Percentiles rank a stretch among this genome's conserved stretches.
Conservation (phyloP, 2,113 vertebrate species). For the Cephalopholis sonnerati region DNA sequence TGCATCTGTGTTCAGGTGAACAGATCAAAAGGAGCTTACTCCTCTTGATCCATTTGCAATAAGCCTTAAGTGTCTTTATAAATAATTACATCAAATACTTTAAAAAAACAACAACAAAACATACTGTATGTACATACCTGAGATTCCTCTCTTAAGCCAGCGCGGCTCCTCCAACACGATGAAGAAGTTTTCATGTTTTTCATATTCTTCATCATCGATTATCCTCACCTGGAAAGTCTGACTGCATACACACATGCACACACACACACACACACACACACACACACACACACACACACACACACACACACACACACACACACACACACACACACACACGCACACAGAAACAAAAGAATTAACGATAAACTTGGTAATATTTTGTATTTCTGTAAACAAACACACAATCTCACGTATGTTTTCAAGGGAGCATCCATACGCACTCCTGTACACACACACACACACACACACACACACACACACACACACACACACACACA, state of each 20-base stretch:
- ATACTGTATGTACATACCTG: conserved; percentile 80
- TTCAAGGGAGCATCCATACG: conserved; percentile 11
- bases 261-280: conserved; percentile 42
- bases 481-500: conserved; percentile 25
- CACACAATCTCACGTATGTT: background rate
- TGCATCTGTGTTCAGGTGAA: background rate
- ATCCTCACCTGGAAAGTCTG: conserved; percentile 91
- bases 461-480: conserved; percentile 32
- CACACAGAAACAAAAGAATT: background rate
- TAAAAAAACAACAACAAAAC: too few species aligned
- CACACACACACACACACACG: conserved; percentile 29
- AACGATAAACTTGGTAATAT: background rate
- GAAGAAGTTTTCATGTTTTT: conserved; percentile 94
- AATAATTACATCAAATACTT: background rate
- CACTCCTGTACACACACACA: conserved; percentile 9
- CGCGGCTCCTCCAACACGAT: conserved; percentile 92
- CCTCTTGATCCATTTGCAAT: background rate
- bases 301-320: conserved; percentile 29
- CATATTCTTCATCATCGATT: conserved; percentile 94
- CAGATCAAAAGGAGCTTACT: background rate
- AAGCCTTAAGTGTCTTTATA: background rate
- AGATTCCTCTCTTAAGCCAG: conserved; percentile 95
- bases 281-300: conserved; percentile 29
- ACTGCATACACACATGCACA: conserved; percentile 63
- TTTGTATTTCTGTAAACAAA: background rate